phyloP scores from a whole-genome alignment of 2,113 vertebrate species.

The Lophius piscatorius region DNA sequence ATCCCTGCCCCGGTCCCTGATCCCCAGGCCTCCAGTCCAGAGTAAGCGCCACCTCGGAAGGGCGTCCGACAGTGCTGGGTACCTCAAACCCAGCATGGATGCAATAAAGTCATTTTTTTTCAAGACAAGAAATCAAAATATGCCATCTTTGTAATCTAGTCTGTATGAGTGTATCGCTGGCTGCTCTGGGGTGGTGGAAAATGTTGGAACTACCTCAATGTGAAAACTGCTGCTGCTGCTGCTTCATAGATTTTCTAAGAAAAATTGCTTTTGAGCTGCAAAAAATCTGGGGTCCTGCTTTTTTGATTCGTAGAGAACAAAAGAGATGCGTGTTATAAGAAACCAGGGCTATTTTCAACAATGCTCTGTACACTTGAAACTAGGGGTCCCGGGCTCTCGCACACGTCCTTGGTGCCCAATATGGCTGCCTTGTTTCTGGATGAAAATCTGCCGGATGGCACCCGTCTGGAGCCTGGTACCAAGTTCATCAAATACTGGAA shows the following conservation, averaged over 20 bases:
- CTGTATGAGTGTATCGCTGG: constrained; percentile 79
- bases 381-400: constrained; percentile 87
- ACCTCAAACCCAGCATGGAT: constrained; percentile 81
- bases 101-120: constrained; percentile 76
- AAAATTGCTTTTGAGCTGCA: constrained; percentile 75
- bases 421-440: constrained; percentile 96
- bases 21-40: constrained; percentile 84
- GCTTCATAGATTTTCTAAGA: constrained; percentile 81
- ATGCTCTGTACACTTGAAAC: constrained; percentile 84
- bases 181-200: constrained; percentile 79
- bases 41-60: constrained; percentile 83
- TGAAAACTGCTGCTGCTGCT: constrained; percentile 79
- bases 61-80: constrained; percentile 81
- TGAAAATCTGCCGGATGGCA: constrained; percentile 98
- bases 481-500: constrained; percentile 98
- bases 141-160: constrained; percentile 81
- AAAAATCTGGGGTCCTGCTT: constrained; percentile 75
- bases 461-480: constrained; percentile 90
- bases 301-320: constrained; percentile 78
- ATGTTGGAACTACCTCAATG: constrained; percentile 80
- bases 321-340: constrained; percentile 72
- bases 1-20: constrained; percentile 76
- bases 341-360: constrained; percentile 81
- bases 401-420: constrained; percentile 88
- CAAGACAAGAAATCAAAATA: constrained; percentile 76